phyloP scores from a whole-genome alignment of 2,888 invertebrate genomes.

The Hemistola chrysoprasaria region DNA sequence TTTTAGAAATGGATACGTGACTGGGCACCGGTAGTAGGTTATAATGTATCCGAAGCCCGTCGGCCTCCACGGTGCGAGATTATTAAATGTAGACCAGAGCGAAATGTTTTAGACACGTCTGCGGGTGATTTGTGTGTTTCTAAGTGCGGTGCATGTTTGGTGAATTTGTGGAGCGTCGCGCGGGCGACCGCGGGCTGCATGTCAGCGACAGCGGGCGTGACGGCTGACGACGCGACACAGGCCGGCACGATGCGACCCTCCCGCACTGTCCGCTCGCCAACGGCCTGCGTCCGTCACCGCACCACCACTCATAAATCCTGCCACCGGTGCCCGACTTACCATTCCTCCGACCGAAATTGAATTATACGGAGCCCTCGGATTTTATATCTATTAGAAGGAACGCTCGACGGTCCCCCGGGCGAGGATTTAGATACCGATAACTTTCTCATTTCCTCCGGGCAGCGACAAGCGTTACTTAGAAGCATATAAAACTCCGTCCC shows the following conservation, averaged over 20 bases:
- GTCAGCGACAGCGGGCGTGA: conserved; percentile 19
- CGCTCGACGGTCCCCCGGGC: conserved; percentile 65
- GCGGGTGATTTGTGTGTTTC: conserved; percentile 42
- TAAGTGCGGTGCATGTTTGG: conserved; percentile 47
- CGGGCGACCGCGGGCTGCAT: conserved; percentile 33
- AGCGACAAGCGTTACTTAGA: conserved; percentile 54
- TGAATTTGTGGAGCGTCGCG: conserved; percentile 29
- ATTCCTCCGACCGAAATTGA: conserved; percentile 64
- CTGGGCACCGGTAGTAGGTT: conserved; percentile 10
- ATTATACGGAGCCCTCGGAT: conserved; percentile 70
- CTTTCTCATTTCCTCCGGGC: conserved; percentile 76
- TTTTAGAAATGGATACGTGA: conserved; percentile 22
- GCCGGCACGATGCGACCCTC: conserved; percentile 11
- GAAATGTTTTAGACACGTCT: conserved; percentile 42
- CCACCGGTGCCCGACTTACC: conserved; percentile 38
- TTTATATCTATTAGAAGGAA: conserved; percentile 77
- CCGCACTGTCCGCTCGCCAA: conserved; percentile 29
- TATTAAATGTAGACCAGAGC: conserved; percentile 43
- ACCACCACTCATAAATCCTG: conserved; percentile 61
- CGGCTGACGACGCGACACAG: conserved; percentile 8
- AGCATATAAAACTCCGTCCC: conserved; percentile 53
- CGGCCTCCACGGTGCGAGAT: conserved; percentile 12
- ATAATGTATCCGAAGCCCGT: conserved; percentile 17
- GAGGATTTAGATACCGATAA: conserved; percentile 76
- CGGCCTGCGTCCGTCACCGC: conserved; percentile 28